phyloP scores from a whole-genome alignment of 2,113 vertebrate species.

The Pungitius pungitius region DNA sequence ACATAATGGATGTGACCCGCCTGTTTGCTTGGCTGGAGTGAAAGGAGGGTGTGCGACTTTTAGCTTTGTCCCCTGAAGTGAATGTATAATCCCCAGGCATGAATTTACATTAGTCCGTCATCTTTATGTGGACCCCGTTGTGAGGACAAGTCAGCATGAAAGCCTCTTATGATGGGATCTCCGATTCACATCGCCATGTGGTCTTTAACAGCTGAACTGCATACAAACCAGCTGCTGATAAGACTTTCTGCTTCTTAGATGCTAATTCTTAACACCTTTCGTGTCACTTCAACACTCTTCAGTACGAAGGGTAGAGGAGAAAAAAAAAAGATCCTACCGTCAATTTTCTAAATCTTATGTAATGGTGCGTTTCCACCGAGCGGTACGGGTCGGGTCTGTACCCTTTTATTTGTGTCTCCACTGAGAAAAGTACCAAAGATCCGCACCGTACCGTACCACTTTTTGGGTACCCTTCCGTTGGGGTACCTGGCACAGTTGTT shows the following conservation, averaged over 20 bases:
- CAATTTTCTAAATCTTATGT: too few relatives aligned
- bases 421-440: too few relatives aligned
- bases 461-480: too few relatives aligned
- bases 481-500: too few relatives aligned
- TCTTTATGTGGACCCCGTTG: constrained; percentile 9
- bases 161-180: constrained; percentile 10
- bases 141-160: constrained; percentile 7
- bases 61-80: neutral
- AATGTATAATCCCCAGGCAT: constrained; percentile 26
- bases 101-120: constrained; percentile 21
- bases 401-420: too few relatives aligned
- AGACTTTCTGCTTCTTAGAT: neutral
- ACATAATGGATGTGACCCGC: constrained; percentile 40
- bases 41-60: constrained; percentile 31
- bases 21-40: constrained; percentile 28
- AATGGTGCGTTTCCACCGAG: too few relatives aligned
- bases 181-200: neutral
- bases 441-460: too few relatives aligned
- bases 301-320: neutral
- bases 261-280: neutral
- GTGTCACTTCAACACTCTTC: neutral
- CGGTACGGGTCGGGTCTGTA: too few relatives aligned
- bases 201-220: constrained; percentile 5
- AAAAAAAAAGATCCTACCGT: neutral
- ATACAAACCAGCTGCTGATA: neutral